Conservation (phyloP, 2,113 vertebrate genomes). For the Phaethon lepturus region DNA sequence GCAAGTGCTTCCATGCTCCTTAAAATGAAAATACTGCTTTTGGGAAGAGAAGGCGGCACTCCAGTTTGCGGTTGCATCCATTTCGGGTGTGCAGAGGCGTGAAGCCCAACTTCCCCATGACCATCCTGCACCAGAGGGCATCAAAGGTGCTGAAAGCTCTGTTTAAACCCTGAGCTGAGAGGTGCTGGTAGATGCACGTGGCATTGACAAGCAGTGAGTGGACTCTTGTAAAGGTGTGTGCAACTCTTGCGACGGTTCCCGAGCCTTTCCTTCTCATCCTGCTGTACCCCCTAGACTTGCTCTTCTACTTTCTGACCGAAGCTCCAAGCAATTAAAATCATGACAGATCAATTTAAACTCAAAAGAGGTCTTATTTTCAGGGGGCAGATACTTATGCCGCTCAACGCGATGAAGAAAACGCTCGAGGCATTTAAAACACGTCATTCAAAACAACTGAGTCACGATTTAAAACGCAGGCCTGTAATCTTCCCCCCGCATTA, state of each 20-base stretch:
- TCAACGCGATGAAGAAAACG: not conserved
- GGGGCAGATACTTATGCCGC: not conserved
- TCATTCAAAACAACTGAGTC: not conserved
- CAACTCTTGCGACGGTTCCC: not conserved
- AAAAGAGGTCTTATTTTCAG: not conserved
- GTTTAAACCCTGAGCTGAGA: not conserved
- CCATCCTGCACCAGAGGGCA: not conserved
- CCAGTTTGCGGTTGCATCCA: no score
- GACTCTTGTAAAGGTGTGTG: not conserved
- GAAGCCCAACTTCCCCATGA: fast-evolving
- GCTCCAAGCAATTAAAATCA: not conserved
- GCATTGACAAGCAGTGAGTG: fast-evolving
- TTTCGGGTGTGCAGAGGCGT: not conserved
- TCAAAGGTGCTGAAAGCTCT: not conserved
- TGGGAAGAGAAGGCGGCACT: no score
- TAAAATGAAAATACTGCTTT: not conserved
- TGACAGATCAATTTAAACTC: not conserved
- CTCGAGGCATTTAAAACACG: not conserved
- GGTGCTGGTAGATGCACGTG: not conserved
- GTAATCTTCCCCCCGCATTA: not conserved
- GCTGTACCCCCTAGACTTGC: not conserved
- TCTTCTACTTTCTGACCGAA: not conserved
- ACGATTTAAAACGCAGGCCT: not conserved
- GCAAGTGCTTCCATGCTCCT: not conserved
- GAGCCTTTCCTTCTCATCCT: not conserved